Percentiles rank a stretch among this genome's conserved stretches.
Evolutionary conservation across 2,797 vertebrate genomes (phyloP).

Genomic region (Sciurus carolinensis): DNA sequence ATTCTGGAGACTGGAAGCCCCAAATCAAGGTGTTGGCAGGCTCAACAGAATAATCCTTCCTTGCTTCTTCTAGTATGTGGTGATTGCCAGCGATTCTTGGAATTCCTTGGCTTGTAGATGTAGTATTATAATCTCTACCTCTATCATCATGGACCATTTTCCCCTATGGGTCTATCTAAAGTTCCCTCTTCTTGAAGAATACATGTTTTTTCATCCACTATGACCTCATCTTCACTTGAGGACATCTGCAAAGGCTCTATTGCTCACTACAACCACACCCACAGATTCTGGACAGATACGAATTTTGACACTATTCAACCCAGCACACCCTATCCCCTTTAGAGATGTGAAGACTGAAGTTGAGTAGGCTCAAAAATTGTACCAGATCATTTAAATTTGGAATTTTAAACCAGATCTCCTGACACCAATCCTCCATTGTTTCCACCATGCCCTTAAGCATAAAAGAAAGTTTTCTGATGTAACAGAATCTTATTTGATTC

Average conservation of each 20-base stretch:
- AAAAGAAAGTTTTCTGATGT: background rate
- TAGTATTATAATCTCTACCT: background rate
- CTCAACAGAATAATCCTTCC: background rate
- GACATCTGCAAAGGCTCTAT: background rate
- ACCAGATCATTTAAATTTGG: background rate
- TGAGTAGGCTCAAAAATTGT: background rate
- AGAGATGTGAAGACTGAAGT: background rate
- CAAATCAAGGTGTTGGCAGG: background rate
- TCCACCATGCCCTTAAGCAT: background rate
- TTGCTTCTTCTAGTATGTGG: background rate
- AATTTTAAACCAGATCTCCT: slow-evolving; percentile 55
- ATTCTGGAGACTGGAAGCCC: background rate
- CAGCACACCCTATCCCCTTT: background rate
- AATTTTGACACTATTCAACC: background rate
- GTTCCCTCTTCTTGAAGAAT: background rate
- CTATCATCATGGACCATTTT: background rate
- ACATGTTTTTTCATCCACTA: background rate
- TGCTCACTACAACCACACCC: background rate
- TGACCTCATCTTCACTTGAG: background rate
- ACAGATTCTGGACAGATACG: background rate
- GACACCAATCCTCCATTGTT: background rate
- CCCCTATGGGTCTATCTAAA: background rate
- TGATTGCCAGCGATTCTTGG: background rate
- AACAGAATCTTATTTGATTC: background rate
- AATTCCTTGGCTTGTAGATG: background rate